These are phyloP conservation scores for Dermatophagoides farinae DNA, from an alignment of 1,140 invertebrate species.

Conservation along the genomic window DNA sequence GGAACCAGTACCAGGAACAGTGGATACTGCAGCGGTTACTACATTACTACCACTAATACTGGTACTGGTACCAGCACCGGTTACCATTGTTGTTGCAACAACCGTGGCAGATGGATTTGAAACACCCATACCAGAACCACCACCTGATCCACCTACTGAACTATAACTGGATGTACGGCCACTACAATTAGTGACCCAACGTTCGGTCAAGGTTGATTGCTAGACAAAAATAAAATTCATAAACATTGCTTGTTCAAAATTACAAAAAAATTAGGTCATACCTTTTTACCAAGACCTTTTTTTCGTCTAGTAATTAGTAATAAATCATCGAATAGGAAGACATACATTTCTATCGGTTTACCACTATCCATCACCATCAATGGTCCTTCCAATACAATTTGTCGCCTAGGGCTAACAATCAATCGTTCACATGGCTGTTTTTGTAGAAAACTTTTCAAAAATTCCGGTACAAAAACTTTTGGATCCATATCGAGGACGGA, in stretches of 20 bases:
- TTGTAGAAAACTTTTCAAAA: slow-evolving; percentile 33
- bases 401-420: slow-evolving; percentile 37
- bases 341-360: slow-evolving; percentile 36
- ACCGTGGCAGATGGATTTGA: background rate
- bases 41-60: background rate
- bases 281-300: slow-evolving; percentile 37
- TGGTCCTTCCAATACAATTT: slow-evolving; percentile 41
- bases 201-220: slow-evolving; percentile 34
- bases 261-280: slow-evolving; percentile 20
- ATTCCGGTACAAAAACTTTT: slow-evolving; percentile 42
- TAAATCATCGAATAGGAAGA: slow-evolving; percentile 48
- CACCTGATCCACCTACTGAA: slow-evolving; percentile 5
- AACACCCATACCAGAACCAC: background rate
- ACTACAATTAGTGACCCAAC: slow-evolving; percentile 29
- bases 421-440: slow-evolving; percentile 45
- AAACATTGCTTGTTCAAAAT: background rate
- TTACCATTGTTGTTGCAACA: too few species aligned
- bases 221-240: slow-evolving; percentile 16
- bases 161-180: slow-evolving; percentile 21
- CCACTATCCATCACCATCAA: slow-evolving; percentile 36
- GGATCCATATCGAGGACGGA: slow-evolving; percentile 41
- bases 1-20: background rate
- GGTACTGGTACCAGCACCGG: too few species aligned
- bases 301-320: slow-evolving; percentile 43
- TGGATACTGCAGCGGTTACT: too few species aligned